Evolutionary conservation across 2,888 invertebrate genomes (phyloP), one percentile per base, ranked within the genome.

Genomic region (Harmothoe impar): DNA sequence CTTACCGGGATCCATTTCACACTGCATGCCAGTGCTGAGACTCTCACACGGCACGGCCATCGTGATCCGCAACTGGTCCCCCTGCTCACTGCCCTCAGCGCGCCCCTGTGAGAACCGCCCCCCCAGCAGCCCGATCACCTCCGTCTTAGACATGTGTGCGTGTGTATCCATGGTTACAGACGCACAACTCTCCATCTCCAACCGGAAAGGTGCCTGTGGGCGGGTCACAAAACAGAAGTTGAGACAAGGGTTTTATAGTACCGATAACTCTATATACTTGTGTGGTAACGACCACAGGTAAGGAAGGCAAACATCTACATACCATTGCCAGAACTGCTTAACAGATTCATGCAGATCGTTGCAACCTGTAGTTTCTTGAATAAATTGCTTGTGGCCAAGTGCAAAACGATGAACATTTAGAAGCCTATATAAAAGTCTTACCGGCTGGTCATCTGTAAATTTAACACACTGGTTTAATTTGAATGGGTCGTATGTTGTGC

Each of bases 1-100:
- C 68, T 93, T 92, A 97, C 97, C 97, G 0, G 97, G 97, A 93
- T 97, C 97, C 97, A 98, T 97, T 93, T 98, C 98, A 95, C 98
- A 98, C 96, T 97, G 97, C 90, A 97, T 97, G 10, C 96, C 96
- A 90, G 97, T 97, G 90, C 97, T 97, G 43, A 97, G 96, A 92
- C 97, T 97, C 90, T 96, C 96, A 93, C 97, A 97, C 0, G 97
- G 97, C 25, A 97, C 96, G 94, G 97, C 97, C 90, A 96, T 96
- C 52, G 95, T 95, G 91, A 97, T 96, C 31, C 95, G 95, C 52
- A 97, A 94, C 43, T 94, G 78, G 77, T 95, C 94, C 23, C 93
- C 92, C 25, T 94, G 93, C 0, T 54, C 86, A 3, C 43, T 43
- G 5, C 43, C 43, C 43, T 43, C 43, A 3, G 5, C 43, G 10